A percentile compares a stretch with the other conserved stretches of the same genome.
These are phyloP conservation scores for Tetranychus cinnabarinus DNA, from an alignment of 1,140 invertebrate genomes.

Conservation along the genomic window DNA sequence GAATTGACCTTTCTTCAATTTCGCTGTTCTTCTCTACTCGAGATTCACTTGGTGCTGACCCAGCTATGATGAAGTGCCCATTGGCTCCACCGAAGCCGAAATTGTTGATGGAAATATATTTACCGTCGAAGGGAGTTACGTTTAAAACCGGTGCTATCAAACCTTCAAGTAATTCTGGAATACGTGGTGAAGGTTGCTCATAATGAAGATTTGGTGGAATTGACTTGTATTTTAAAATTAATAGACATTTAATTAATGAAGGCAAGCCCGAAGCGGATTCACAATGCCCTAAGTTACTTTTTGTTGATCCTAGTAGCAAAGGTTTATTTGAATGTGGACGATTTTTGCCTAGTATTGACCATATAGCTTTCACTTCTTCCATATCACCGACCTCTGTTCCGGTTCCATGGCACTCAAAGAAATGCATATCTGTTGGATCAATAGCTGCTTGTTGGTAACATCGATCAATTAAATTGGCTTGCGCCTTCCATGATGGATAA, in stretches of 20 bases:
- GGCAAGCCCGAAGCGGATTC: constrained; percentile 59
- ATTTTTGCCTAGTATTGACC: constrained; percentile 38
- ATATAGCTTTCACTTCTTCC: constrained; percentile 79
- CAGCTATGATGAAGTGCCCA: constrained; percentile 56
- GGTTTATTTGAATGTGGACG: constrained; percentile 32
- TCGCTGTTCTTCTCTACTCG: not conserved
- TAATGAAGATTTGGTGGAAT: constrained; percentile 31
- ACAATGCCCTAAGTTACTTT: constrained; percentile 77
- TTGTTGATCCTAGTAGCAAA: constrained; percentile 61
- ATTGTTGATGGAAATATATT: constrained; percentile 66
- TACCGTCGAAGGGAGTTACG: constrained; percentile 37
- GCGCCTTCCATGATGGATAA: constrained; percentile 13
- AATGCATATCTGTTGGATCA: constrained; percentile 16
- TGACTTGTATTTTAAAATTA: constrained; percentile 24
- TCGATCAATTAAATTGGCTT: constrained; percentile 17
- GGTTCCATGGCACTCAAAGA: constrained; percentile 23
- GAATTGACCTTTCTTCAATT: not conserved
- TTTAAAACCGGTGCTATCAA: constrained; percentile 36
- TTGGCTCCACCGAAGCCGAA: constrained; percentile 96
- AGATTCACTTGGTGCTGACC: not conserved
- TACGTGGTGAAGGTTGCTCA: constrained; percentile 26
- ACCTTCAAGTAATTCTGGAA: constrained; percentile 37
- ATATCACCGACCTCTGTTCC: constrained; percentile 60
- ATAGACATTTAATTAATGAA: constrained; percentile 24
- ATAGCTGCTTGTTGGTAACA: constrained; percentile 17